Percentiles rank a stretch among this genome's conserved stretches.
phyloP scores from a whole-genome alignment of 2,797 vertebrate genomes.

The Morus bassanus region DNA sequence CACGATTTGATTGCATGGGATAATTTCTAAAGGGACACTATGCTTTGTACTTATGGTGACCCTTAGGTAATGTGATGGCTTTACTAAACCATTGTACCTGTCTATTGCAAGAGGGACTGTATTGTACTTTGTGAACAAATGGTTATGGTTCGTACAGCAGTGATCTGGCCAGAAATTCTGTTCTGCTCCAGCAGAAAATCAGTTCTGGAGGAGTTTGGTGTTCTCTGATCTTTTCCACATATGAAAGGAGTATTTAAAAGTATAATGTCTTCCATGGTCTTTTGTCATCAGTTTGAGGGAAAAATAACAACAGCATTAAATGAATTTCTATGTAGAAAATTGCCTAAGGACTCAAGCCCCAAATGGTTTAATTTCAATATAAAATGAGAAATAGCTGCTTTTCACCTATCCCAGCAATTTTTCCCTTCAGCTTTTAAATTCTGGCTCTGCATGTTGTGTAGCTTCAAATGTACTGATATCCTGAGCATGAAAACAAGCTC shows the following conservation, averaged over 20 bases:
- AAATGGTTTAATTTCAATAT: conserved; percentile 47
- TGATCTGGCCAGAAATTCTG: background rate
- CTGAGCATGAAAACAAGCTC: conserved; percentile 40
- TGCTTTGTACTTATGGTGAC: background rate
- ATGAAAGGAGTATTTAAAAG: conserved; percentile 54
- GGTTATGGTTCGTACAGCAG: background rate
- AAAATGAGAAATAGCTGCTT: conserved; percentile 53
- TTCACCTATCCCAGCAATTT: conserved; percentile 48
- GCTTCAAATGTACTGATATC: conserved; percentile 46
- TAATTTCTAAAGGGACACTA: background rate
- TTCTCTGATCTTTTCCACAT: conserved; percentile 32
- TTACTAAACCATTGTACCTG: background rate
- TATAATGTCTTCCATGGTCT: conserved; percentile 2
- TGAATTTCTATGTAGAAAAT: conserved; percentile 36
- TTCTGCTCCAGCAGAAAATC: conserved; percentile 4
- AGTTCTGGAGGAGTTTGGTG: background rate
- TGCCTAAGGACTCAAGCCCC: conserved; percentile 34
- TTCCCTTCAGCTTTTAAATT: conserved; percentile 42
- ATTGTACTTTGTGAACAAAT: background rate
- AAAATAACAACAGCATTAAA: conserved; percentile 55
- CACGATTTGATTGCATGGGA: background rate
- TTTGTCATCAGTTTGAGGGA: conserved; percentile 23
- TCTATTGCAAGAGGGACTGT: background rate
- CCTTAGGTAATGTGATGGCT: background rate
- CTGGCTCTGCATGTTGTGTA: background rate